A percentile compares a stretch with the other conserved stretches of the same genome.
Conservation (phyloP, 2,888 invertebrate species). For the Archips crataeganus region DNA sequence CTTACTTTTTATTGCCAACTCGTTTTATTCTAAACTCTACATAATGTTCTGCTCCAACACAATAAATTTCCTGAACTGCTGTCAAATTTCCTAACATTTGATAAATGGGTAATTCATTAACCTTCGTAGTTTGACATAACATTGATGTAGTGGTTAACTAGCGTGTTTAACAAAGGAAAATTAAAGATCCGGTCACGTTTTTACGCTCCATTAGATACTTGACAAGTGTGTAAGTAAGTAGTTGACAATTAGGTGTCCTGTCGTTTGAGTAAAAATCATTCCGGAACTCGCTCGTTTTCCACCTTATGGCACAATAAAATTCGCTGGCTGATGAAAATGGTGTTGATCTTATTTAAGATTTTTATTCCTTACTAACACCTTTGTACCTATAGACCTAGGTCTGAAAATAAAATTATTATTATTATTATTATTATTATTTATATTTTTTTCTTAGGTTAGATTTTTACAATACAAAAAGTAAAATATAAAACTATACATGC, state of each 20-base stretch:
- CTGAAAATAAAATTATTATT: no score
- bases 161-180: conserved; percentile 32
- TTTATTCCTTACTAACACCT: no score
- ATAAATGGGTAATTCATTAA: conserved; percentile 36
- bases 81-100: conserved; percentile 35
- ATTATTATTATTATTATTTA: no score
- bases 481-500: no score
- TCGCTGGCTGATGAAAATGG: no score
- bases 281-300: no score
- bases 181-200: conserved; percentile 37
- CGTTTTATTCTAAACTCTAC: conserved; percentile 12
- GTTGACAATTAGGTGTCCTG: conserved; percentile 9
- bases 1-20: neutral
- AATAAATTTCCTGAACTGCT: conserved; percentile 1
- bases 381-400: no score
- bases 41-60: neutral
- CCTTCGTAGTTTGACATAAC: conserved; percentile 35
- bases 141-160: conserved; percentile 22
- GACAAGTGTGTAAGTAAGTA: conserved; percentile 15
- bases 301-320: no score
- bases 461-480: no score
- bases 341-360: no score
- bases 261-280: neutral
- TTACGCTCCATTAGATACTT: conserved; percentile 29
- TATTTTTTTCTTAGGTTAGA: no score